These are phyloP conservation scores for Halocaridina rubra DNA, from an alignment of 2,888 invertebrate species.

Conservation along the genomic window DNA sequence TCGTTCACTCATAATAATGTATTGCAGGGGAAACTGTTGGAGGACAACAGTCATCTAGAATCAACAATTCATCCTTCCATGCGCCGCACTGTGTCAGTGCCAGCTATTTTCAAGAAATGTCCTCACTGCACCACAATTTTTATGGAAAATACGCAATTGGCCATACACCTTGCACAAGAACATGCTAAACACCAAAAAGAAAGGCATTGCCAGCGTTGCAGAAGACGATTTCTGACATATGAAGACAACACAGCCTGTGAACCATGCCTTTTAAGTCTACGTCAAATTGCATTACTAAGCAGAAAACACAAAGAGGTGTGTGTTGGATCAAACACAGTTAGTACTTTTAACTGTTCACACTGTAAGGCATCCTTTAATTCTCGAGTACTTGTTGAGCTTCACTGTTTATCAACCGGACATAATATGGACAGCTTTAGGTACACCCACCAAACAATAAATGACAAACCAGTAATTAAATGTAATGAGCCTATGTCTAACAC, in stretches of 20 bases:
- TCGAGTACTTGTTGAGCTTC: conserved; percentile 29
- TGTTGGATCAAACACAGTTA: neutral
- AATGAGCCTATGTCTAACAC: neutral
- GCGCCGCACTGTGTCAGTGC: conserved; percentile 41
- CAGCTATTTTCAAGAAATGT: conserved; percentile 49
- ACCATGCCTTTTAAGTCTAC: conserved; percentile 22
- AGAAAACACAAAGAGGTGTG: neutral
- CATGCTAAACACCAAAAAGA: conserved; percentile 35
- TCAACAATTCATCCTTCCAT: neutral
- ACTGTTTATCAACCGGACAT: conserved; percentile 43
- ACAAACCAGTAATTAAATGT: neutral
- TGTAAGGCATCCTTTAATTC: conserved; percentile 26
- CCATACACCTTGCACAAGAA: conserved; percentile 15
- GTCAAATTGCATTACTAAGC: conserved; percentile 16
- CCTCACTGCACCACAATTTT: conserved; percentile 54
- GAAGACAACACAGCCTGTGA: conserved; percentile 51
- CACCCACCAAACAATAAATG: neutral
- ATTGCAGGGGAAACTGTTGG: conserved; percentile 32
- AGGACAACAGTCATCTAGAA: neutral
- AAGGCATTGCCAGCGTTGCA: conserved; percentile 29
- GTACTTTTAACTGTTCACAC: conserved; percentile 5
- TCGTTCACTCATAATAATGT: conserved; percentile 25
- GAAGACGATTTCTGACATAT: conserved; percentile 29
- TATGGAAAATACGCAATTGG: conserved; percentile 32
- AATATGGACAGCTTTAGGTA: neutral